These are phyloP conservation scores for Balaeniceps rex DNA, from an alignment of 2,113 vertebrate species.

Conservation along the genomic window DNA sequence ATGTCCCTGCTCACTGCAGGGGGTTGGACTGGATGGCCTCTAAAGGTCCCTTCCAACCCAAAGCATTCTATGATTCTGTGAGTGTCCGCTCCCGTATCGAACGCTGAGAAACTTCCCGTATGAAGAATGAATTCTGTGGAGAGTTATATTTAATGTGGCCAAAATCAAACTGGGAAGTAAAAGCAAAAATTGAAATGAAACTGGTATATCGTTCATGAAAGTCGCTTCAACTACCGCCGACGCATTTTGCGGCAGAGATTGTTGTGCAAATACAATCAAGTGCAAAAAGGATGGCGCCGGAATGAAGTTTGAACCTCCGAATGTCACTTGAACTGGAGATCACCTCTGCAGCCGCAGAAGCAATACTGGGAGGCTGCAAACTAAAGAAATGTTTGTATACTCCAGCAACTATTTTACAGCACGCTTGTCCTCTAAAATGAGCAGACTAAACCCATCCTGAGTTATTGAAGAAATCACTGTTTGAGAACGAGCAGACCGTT, in stretches of 20 bases:
- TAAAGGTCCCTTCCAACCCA: too few species aligned
- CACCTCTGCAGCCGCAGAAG: not conserved
- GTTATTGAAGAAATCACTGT: not conserved
- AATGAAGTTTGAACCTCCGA: rapidly evolving
- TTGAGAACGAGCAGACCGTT: not conserved
- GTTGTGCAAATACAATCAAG: rapidly evolving
- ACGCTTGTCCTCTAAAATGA: not conserved
- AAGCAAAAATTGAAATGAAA: not conserved
- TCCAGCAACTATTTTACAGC: not conserved
- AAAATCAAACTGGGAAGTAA: not conserved
- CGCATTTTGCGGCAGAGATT: not conserved
- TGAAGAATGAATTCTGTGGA: not conserved
- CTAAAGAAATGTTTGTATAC: not conserved
- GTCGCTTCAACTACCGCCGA: rapidly evolving
- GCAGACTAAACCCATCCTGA: not conserved
- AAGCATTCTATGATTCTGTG: too few species aligned
- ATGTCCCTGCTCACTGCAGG: too few species aligned
- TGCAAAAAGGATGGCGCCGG: not conserved
- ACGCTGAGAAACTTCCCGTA: not conserved
- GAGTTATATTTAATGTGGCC: not conserved
- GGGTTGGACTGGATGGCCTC: too few species aligned
- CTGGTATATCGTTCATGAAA: not conserved
- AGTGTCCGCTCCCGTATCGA: not conserved
- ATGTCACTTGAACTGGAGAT: not conserved
- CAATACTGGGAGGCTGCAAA: not conserved